A percentile compares a stretch with the other conserved stretches of the same genome.
These are phyloP conservation scores for Lanistes nyassanus DNA, from an alignment of 1,140 invertebrate genomes.

Conservation along the genomic window DNA sequence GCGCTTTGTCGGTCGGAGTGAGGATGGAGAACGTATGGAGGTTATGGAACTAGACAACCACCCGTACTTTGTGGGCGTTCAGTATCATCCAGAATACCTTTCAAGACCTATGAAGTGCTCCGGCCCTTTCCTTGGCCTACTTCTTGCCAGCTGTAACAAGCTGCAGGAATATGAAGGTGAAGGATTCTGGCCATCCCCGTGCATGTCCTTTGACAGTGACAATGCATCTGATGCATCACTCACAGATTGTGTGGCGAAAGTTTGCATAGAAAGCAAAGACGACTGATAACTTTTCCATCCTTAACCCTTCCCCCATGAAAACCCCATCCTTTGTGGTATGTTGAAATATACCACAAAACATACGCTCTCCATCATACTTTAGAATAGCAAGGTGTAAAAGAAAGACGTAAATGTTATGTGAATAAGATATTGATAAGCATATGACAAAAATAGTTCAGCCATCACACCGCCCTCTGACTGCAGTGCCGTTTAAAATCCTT, in stretches of 20 bases:
- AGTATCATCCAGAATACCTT: conserved; percentile 98
- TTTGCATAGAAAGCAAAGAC: background rate
- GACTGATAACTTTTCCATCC: no score
- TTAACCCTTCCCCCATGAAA: no score
- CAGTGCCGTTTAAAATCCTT: no score
- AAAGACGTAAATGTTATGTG: no score
- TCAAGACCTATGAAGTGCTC: conserved; percentile 93
- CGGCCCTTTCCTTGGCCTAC: conserved; percentile 93
- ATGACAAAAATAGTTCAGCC: no score
- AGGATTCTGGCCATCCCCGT: conserved; percentile 56
- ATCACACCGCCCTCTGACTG: no score
- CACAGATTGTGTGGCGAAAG: background rate
- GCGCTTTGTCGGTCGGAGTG: conserved; percentile 86
- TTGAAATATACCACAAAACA: no score
- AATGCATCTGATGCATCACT: conserved; percentile 8
- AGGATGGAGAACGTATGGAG: conserved; percentile 85
- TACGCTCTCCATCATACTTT: no score
- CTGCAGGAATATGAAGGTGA: conserved; percentile 43
- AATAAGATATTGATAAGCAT: no score
- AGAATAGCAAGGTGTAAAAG: no score
- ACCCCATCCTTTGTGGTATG: no score
- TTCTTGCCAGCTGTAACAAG: conserved; percentile 72
- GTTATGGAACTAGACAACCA: conserved; percentile 79
- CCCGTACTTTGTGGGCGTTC: conserved; percentile 94
- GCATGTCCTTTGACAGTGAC: conserved; percentile 49